A percentile compares a stretch with the other conserved stretches of the same genome.
phyloP scores from a whole-genome alignment of 2,113 vertebrate species.

The Oryzias melastigma region DNA sequence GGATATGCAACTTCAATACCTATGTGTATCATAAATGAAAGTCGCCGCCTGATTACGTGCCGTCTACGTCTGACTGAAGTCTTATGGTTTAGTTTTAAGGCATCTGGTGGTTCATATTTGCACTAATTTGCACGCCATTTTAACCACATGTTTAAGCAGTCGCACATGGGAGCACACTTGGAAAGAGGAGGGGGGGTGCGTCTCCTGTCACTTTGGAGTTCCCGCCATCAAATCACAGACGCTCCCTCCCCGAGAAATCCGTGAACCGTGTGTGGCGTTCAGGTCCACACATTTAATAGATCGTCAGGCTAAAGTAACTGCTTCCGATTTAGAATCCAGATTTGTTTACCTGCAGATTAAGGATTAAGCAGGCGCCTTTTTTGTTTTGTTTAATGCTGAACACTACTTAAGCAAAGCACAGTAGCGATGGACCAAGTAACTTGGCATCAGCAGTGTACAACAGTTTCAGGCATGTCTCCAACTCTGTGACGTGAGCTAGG shows the following conservation, averaged over 20 bases:
- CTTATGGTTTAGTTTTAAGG: slow-evolving; percentile 34
- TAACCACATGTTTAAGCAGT: slow-evolving; percentile 62
- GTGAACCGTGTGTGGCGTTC: slow-evolving; percentile 49
- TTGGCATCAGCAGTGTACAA: slow-evolving; percentile 47
- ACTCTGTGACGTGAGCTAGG: slow-evolving; percentile 52
- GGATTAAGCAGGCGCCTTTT: background rate
- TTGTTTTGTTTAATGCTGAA: too few relatives aligned
- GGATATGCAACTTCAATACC: too few relatives aligned
- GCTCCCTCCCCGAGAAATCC: slow-evolving; percentile 53
- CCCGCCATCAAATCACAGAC: slow-evolving; percentile 67
- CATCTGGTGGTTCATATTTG: slow-evolving; percentile 49
- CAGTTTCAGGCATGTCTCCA: slow-evolving; percentile 62
- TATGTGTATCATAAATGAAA: too few relatives aligned
- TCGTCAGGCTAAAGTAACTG: background rate
- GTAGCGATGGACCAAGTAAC: slow-evolving; percentile 23
- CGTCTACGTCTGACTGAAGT: slow-evolving; percentile 3
- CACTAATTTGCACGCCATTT: slow-evolving; percentile 43
- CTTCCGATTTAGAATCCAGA: background rate
- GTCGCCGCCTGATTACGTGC: background rate
- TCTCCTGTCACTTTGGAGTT: slow-evolving; percentile 70
- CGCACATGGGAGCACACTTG: slow-evolving; percentile 53
- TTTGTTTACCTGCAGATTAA: too few relatives aligned
- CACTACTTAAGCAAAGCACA: slow-evolving; percentile 14
- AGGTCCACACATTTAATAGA: slow-evolving; percentile 46
- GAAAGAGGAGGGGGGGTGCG: slow-evolving; percentile 41